Conservation (phyloP, 2,888 invertebrate species). For the Prosopocoilus inquinatus region DNA sequence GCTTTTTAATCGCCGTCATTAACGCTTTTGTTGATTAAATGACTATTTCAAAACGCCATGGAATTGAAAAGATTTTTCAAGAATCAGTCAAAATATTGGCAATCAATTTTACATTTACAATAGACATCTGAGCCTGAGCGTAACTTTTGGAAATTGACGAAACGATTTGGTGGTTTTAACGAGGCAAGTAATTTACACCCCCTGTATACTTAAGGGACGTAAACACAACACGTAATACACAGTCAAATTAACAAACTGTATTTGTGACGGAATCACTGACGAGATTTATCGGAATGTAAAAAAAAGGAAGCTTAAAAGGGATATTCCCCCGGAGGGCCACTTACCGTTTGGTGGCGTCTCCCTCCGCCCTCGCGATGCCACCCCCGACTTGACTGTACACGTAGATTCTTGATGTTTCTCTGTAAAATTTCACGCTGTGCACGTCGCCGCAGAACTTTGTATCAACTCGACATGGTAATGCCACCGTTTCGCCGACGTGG, state of each 20-base stretch:
- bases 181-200: background rate
- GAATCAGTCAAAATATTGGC: no score
- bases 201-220: background rate
- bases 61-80: no score
- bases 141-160: no score
- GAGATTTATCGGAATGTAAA: background rate
- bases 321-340: conserved; percentile 29
- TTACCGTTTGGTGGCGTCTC: conserved; percentile 71
- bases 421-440: conserved; percentile 84
- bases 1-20: no score
- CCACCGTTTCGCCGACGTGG: conserved; percentile 66
- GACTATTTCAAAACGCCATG: no score
- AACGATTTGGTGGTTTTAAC: no score
- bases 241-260: no score
- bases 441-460: conserved; percentile 71
- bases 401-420: conserved; percentile 69
- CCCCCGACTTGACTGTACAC: conserved; percentile 68
- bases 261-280: background rate
- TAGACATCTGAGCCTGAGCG: no score
- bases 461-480: conserved; percentile 71
- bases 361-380: conserved; percentile 65
- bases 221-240: no score
- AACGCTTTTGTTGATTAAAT: no score
- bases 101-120: no score
- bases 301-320: background rate